These are phyloP conservation scores for Zapornia atra DNA, from an alignment of 2,113 vertebrate species.

Conservation along the genomic window DNA sequence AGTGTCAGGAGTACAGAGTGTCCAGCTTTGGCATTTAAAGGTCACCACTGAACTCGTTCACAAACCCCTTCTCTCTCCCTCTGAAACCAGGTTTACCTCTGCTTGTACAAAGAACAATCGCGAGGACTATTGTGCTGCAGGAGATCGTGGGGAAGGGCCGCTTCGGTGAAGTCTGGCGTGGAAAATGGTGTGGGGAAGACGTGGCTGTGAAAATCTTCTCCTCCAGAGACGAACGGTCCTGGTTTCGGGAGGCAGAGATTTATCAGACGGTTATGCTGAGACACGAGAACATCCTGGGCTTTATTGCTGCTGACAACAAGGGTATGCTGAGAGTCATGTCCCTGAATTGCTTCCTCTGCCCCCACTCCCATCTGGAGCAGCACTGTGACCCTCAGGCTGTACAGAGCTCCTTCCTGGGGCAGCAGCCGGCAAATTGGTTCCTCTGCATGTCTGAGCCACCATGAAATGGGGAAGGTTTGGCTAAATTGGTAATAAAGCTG, in stretches of 20 bases:
- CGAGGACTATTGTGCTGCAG: conserved; percentile 95
- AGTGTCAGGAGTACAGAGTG: too few relatives aligned
- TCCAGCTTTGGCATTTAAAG: not conserved
- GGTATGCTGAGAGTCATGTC: not conserved
- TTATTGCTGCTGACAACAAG: conserved; percentile 98
- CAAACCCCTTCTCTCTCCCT: not conserved
- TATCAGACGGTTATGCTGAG: conserved; percentile 97
- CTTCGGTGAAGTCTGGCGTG: conserved; percentile 95
- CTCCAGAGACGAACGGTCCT: conserved; percentile 93
- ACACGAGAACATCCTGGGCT: conserved; percentile 96
- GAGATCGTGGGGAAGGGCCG: conserved; percentile 93
- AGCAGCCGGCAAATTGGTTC: accelerated
- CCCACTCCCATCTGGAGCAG: accelerated
- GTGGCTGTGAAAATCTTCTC: conserved; percentile 99
- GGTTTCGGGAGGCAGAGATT: conserved; percentile 97
- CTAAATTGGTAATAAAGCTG: not conserved
- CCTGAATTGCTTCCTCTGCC: not conserved
- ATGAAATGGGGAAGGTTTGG: accelerated
- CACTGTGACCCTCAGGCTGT: accelerated
- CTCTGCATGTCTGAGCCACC: accelerated
- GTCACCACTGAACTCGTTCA: not conserved
- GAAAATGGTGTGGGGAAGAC: conserved; percentile 95
- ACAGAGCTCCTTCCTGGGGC: accelerated
- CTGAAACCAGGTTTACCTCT: conserved; percentile 86
- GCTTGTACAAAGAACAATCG: conserved; percentile 94